Evolutionary conservation across 2,113 vertebrate species (phyloP), one percentile per base, ranked within the genome.

Genomic region (Acinonyx jubatus): DNA sequence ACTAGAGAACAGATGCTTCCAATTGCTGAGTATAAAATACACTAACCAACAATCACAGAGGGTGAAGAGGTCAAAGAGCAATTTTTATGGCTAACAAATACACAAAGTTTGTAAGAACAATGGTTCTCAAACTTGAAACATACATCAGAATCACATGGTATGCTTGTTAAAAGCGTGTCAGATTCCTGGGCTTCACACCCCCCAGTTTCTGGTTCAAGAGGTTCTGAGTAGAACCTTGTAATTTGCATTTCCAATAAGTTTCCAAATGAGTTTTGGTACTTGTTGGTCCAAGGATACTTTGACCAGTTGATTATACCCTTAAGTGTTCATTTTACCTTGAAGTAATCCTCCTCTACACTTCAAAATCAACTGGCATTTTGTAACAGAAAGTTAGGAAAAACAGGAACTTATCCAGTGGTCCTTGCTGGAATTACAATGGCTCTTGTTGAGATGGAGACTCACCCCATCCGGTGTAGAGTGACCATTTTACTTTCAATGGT

Each of bases 391-490:
- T 91, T 69, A 96, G 23, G 36, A 92, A 93, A 97, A 91, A 48
- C 55, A 29, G 3, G 63, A 83, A 92, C 12, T 82, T 86, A 76
- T 84, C 8, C 33, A 95, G 11, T 73, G 21, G 19, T 66, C 11
- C 19, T 55, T 65, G 33, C 1, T 79, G 41, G 69, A 89, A 89
- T 76, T 41, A 93, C 13, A 93, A 13, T 31, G n/a, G 57, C 11
- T 82, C 15, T 50, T 95, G 61, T 76, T 69, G 50, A 96, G 50
- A 41, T 69, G 19, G 33, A 14, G 91, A 98, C 99, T 99, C 23
- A 99, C 99, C 99, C 99, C 99, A 99, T 99, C 90, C 99, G 99
- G 90, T 99, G 99, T 33, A 99, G 98, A 4, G 99, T 98, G 66
- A 99, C 97, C 99, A 99, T 99, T 98, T 99, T 99, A 93, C 98